Evolutionary conservation across 2,113 vertebrate species (phyloP).

Genomic region (Apteryx mantelli): DNA sequence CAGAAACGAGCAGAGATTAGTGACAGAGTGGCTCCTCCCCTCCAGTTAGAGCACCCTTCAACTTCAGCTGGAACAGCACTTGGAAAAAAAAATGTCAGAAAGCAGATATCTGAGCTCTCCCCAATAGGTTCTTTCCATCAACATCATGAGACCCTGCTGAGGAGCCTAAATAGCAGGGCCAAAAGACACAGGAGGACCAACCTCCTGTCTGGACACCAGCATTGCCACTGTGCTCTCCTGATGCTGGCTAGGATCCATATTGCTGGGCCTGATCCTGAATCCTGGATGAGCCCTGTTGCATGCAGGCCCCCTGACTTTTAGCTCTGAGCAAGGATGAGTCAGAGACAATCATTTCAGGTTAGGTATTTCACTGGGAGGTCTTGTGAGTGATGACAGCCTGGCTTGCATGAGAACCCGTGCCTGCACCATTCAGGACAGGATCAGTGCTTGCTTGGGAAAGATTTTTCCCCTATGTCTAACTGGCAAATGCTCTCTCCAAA

Average conservation of each 20-base stretch:
- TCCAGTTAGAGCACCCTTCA: not conserved
- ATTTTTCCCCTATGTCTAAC: not conserved
- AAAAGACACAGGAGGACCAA: not conserved
- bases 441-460: not conserved
- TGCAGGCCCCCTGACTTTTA: not conserved
- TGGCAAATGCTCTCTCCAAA: not conserved
- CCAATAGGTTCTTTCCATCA: not conserved
- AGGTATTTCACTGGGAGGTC: not conserved
- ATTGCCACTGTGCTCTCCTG: not conserved
- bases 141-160: not conserved
- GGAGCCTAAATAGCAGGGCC: not conserved
- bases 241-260: not conserved
- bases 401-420: not conserved
- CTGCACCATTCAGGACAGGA: not conserved
- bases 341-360: not conserved
- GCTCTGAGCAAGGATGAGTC: not conserved
- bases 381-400: not conserved
- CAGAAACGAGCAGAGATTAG: too few relatives aligned
- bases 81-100: not conserved
- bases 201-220: not conserved
- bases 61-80: not conserved
- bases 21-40: too few relatives aligned
- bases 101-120: not conserved
- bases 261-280: not conserved
- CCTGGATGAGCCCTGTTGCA: not conserved